Evolutionary conservation across 2,113 vertebrate species (phyloP).

Genomic region (Gymnobelideus leadbeateri): DNA sequence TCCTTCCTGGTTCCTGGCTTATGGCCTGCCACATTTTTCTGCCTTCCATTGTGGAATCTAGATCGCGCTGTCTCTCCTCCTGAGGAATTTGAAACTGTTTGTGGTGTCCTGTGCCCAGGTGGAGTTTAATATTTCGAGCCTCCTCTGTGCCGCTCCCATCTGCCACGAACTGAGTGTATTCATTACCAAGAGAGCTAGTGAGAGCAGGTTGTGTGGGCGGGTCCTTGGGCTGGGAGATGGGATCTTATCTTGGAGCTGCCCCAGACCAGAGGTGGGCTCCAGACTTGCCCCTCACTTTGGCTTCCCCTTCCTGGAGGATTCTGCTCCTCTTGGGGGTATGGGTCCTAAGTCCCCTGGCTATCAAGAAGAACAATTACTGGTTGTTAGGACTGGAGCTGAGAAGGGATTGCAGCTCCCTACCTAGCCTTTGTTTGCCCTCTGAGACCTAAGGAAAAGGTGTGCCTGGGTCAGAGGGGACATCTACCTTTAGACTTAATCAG

Average conservation of each 20-base stretch:
- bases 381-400: not conserved
- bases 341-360: not conserved
- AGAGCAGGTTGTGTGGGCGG: not conserved
- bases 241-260: no score
- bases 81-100: constrained; percentile 82
- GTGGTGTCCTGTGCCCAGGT: constrained; percentile 57
- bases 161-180: constrained; percentile 77
- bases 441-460: not conserved
- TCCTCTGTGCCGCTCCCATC: constrained; percentile 70
- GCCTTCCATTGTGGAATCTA: not conserved
- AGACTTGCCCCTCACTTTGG: not conserved
- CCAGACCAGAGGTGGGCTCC: not conserved
- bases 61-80: constrained; percentile 53
- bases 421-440: not conserved
- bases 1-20: not conserved
- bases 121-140: constrained; percentile 85
- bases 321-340: not conserved
- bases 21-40: not conserved
- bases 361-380: not conserved
- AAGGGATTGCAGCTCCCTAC: not conserved
- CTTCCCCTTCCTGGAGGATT: not conserved
- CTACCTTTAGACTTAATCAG: no score
- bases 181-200: constrained; percentile 71
- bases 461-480: not conserved
- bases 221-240: not conserved